Base-by-base conservation (phyloP, 2,113 vertebrate species). In the Zosterops hypoxanthus region DNA sequence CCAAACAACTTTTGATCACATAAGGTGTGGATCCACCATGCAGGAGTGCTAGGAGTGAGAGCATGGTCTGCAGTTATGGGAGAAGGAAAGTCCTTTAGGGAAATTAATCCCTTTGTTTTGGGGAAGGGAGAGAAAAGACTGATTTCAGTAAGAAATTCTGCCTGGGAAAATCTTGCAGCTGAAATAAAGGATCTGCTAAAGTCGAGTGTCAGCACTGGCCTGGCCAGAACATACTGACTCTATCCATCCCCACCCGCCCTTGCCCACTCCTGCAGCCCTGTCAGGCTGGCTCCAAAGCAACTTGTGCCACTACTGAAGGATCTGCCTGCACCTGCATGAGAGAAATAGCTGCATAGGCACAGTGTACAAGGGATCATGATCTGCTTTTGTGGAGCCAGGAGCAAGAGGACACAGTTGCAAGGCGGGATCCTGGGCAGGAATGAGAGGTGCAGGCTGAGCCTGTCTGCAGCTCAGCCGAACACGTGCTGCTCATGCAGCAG, bases 361-460 rank as follows among this genome's bases (percentile, higher is more conserved):
- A 14, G 44, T 2, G 2, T 29, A 12, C 1, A 2, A 44, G n/a
- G 60, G 60, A 53, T 42, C 0, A 0, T 11, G 18, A 44, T 60
- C 22, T 25, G 14, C 66, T 64, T 42, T 65, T 46, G 42, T 0
- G 0, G 56, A 63, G 47, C 25, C 0, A 1, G 68, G 34, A 69
- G 55, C 0, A 1, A 80, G 79, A 59, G 0, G 2, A 82, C 71
- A 47, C 5, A 41, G 44, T 49, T n/a, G 49, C 71, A 59, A 49
- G n/a, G 4, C 33, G 47, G 77, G 68, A 63, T 68, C 10, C 15
- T 0, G 0, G 26, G 68, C 70, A 68, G 61, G 41, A 46, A 16
- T 0, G 29, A 68, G 68, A 52, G 55, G 72, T 41, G 8, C 34
- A 34, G 59, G 90, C 95, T 36, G 36, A 89, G 68, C 49, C 60